Conservation (phyloP, 2,113 vertebrate genomes). For the Pterocles burchelli region DNA sequence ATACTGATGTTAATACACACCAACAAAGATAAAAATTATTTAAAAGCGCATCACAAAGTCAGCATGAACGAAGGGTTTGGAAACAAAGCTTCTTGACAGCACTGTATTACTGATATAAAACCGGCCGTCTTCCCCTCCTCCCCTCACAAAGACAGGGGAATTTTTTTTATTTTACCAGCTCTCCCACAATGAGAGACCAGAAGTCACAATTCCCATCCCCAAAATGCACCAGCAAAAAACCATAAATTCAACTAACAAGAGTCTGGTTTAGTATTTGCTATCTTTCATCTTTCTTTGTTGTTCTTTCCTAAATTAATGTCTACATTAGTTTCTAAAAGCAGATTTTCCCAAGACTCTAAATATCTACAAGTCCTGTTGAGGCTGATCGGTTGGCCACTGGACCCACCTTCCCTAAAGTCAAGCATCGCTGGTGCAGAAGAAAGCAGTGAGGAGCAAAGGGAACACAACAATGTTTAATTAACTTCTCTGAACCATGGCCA, state of each 20-base stretch:
- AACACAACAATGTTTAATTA: accelerated
- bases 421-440: neutral
- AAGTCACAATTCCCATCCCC: neutral
- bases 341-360: neutral
- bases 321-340: neutral
- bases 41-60: neutral
- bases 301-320: neutral
- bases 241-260: neutral
- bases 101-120: neutral
- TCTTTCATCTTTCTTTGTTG: neutral
- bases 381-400: neutral
- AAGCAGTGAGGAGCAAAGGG: neutral
- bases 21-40: neutral
- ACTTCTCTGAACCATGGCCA: neutral
- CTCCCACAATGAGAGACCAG: neutral
- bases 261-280: neutral
- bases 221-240: neutral
- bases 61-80: neutral
- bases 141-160: neutral
- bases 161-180: neutral
- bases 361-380: neutral
- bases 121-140: neutral
- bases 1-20: neutral
- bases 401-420: neutral
- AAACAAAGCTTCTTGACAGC: neutral